Evolutionary conservation across 2,113 vertebrate genomes (phyloP), one percentile per base, ranked within the genome.

Genomic region (Pseudopodoces humilis): DNA sequence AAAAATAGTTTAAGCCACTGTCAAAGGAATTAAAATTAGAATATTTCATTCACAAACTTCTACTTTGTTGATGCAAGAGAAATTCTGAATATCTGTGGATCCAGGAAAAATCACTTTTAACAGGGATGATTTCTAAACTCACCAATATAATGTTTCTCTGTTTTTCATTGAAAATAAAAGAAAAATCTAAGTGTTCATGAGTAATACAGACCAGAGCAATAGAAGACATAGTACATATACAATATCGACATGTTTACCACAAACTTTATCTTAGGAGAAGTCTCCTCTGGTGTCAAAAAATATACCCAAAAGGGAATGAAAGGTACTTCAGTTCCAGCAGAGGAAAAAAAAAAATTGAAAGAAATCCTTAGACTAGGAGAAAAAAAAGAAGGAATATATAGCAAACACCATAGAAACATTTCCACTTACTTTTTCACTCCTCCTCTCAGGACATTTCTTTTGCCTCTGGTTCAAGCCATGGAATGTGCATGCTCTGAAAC

Each of bases 181-280:
- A 60, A 89, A 68, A 81, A 55, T 77, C 0, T 28, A 46, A 50
- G 2, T 30, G 47, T 39, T n/a, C 1, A 37, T 46, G 28, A 37
- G 8, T 28, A 8, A 35, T 33, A 64, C 18, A 39, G 49, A 43
- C 13, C 23, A 80, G 8, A 78, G 11, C 14, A 90, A 65, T 22
- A 31, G 2, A 52, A 30, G 9, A 25, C 4, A 9, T 19, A 27
- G 9, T 13, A 65, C 2, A 1, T 11, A 4, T 64, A n/a, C 11
- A 46, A 37, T 41, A 60, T 37, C 11, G 10, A 22, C 7, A 46
- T 16, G 9, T 81, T 89, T 55, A 43, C 14, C 25, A 39, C 3
- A 56, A 6, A 59, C 4, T 3, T 78, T 72, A 16, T 30, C 13
- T 62, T 53, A 55, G 17, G 76, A n/a, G 31, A 53, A 44, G 11